Base-by-base conservation (phyloP, 2,888 invertebrate genomes). In the Adelphocoris suturalis region DNA sequence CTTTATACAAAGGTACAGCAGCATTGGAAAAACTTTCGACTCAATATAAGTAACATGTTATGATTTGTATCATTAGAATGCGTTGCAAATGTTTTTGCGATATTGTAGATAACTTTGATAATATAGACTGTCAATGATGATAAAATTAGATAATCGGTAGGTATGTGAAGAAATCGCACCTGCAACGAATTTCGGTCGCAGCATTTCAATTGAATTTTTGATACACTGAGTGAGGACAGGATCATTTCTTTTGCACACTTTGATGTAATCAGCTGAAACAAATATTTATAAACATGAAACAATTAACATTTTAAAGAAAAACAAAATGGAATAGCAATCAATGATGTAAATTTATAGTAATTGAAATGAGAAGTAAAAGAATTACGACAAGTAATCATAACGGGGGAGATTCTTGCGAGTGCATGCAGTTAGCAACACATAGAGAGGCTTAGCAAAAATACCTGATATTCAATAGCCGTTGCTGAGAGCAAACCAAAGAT, bases 121-220 rank as follows among this genome's bases (percentile, higher is more conserved):
- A 37, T n/a, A n/a, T n/a, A n/a, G n/a, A n/a, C n/a, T n/a, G n/a
- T n/a, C n/a, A n/a, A n/a, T n/a, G n/a, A n/a, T n/a, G n/a, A n/a
- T n/a, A n/a, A n/a, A n/a, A n/a, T n/a, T n/a, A n/a, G n/a, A n/a
- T n/a, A n/a, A n/a, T n/a, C n/a, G n/a, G n/a, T n/a, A n/a, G n/a
- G n/a, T n/a, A n/a, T n/a, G n/a, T 37, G 37, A 37, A 37, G 37
- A 37, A 37, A 37, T 37, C 91, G 91, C 93, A 91, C 94, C 96
- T 27, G 92, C 93, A 4, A 94, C 94, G 91, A 96, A 93, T 92
- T 95, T 95, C 0, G 96, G 96, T 91, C 94, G 93, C 81, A 96
- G 92, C 92, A 95, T 94, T 90, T 95, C 95, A 55, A 96, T 93
- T 13, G 95, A 94, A 7, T 93, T 93, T 85, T 94, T 94, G 82